Conservation (phyloP, 2,113 vertebrate species). For the Glareola pratincola region DNA sequence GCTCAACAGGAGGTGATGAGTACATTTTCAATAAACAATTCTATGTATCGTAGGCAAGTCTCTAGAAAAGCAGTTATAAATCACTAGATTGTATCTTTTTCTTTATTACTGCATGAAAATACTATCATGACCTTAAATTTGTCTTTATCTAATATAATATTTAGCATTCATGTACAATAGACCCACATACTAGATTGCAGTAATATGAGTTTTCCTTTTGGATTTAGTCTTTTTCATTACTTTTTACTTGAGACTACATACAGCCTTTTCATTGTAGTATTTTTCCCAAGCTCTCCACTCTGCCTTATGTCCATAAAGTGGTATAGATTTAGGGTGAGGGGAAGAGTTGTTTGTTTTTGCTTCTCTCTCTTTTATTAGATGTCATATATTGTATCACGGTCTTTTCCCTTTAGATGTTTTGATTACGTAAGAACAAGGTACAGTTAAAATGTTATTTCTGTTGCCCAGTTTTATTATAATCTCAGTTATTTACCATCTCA, state of each 20-base stretch:
- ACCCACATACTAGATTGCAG: not conserved
- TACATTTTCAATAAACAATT: not conserved
- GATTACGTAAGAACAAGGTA: not conserved
- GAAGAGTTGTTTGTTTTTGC: not conserved
- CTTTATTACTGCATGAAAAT: not conserved
- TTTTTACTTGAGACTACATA: not conserved
- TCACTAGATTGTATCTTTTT: not conserved
- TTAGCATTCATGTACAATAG: not conserved
- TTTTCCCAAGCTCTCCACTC: not conserved
- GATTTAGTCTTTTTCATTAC: not conserved
- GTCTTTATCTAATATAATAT: not conserved
- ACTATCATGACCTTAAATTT: not conserved
- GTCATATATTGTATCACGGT: not conserved
- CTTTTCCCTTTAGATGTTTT: conserved; percentile 11
- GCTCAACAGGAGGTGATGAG: not conserved
- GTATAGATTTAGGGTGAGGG: not conserved
- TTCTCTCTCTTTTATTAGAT: not conserved
- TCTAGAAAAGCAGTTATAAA: not conserved
- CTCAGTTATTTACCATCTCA: not conserved
- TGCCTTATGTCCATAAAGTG: not conserved
- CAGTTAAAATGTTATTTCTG: not conserved
- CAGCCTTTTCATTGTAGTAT: not conserved
- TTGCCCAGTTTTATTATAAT: not conserved
- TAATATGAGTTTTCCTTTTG: not conserved
- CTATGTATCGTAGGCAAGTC: not conserved